phyloP scores from a whole-genome alignment of 2,797 vertebrate species.

The Gila robusta region DNA sequence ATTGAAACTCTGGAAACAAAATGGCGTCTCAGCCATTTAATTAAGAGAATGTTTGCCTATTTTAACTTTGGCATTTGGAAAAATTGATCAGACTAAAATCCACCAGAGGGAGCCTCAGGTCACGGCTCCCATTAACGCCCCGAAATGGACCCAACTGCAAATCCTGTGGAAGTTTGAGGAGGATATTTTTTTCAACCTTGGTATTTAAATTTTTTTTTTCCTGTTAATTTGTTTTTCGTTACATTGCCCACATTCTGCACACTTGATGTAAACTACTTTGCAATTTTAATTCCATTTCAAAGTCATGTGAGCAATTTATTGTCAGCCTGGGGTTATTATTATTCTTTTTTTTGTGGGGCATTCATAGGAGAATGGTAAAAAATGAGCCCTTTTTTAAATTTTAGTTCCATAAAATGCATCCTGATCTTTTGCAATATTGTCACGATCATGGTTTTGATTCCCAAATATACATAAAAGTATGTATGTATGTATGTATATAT shows the following conservation, averaged over 20 bases:
- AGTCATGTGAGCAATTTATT: not conserved
- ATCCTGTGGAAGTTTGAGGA: not conserved
- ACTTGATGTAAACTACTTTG: not conserved
- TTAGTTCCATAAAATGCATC: not conserved
- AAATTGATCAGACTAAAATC: not conserved
- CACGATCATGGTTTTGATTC: too few relatives aligned
- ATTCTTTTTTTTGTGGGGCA: not conserved
- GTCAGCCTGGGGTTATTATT: too few relatives aligned
- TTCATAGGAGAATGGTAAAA: not conserved
- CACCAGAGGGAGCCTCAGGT: conserved; percentile 69
- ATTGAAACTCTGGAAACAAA: conserved; percentile 43
- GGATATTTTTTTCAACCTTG: not conserved
- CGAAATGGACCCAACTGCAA: not conserved
- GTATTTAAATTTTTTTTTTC: not conserved
- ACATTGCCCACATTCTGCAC: not conserved
- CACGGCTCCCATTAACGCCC: not conserved
- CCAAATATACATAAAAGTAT: too few relatives aligned
- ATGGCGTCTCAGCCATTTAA: conserved; percentile 47
- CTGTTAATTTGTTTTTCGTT: not conserved
- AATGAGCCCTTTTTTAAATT: not conserved
- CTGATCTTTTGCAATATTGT: too few relatives aligned
- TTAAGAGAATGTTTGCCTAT: conserved; percentile 13
- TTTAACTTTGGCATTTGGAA: not conserved
- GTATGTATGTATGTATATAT: not conserved
- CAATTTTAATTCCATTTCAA: not conserved